Evolutionary conservation across 2,888 invertebrate genomes (phyloP).

Genomic region (Timema podura): DNA sequence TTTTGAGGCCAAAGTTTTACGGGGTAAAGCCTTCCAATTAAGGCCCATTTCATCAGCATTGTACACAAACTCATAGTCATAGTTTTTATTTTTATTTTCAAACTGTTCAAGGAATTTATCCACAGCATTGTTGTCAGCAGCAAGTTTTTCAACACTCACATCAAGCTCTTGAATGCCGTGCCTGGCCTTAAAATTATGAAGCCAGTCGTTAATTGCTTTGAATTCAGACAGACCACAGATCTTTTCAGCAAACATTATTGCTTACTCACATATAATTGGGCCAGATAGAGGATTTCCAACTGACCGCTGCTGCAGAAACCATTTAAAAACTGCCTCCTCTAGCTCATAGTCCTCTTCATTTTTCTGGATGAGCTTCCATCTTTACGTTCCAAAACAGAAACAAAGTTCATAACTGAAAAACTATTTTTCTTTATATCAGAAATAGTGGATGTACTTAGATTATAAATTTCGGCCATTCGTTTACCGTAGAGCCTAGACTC

Average conservation of each 20-base stretch:
- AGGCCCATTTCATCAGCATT: conserved; percentile 12
- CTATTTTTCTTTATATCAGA: too few relatives aligned
- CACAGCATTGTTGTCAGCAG: conserved; percentile 7
- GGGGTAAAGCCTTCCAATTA: conserved; percentile 12
- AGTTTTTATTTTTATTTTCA: neutral
- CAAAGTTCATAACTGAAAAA: too few relatives aligned
- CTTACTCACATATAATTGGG: neutral
- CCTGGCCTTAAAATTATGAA: neutral
- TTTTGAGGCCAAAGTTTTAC: neutral
- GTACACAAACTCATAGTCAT: conserved; percentile 13
- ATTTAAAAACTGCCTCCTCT: neutral
- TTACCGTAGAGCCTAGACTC: too few relatives aligned
- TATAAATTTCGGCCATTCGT: too few relatives aligned
- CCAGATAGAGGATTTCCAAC: neutral
- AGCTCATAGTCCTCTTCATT: neutral
- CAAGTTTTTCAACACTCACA: conserved; percentile 10
- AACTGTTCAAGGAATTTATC: conserved; percentile 9
- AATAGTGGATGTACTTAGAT: too few relatives aligned
- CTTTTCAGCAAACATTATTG: too few relatives aligned
- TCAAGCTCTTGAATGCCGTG: conserved; percentile 2
- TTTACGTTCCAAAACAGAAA: too few relatives aligned
- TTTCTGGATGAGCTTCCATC: neutral
- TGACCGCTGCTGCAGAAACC: conserved; percentile 5
- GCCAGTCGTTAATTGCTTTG: neutral
- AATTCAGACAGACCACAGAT: too few relatives aligned